A percentile compares a stretch with the other conserved stretches of the same genome.
These are phyloP conservation scores for Tenthredo distinguenda DNA, from an alignment of 2,888 invertebrate genomes.

Conservation along the genomic window DNA sequence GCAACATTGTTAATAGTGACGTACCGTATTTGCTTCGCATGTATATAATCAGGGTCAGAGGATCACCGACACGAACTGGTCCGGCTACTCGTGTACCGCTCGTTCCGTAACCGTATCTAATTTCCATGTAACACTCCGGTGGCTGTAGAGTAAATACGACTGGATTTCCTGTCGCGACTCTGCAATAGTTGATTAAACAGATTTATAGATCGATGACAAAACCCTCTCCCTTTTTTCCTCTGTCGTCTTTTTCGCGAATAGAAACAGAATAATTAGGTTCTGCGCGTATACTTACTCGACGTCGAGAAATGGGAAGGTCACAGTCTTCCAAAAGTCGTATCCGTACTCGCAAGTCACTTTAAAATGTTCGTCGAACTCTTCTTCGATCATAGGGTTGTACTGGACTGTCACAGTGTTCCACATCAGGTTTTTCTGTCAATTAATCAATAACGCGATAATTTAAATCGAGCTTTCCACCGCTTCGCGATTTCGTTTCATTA, in stretches of 20 bases:
- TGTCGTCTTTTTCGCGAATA: background rate
- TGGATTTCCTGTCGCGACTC: constrained; percentile 96
- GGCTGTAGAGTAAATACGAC: constrained; percentile 95
- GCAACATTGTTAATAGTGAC: constrained; percentile 58
- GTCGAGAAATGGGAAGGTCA: constrained; percentile 95
- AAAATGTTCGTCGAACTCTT: constrained; percentile 96
- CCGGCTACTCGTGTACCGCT: constrained; percentile 91
- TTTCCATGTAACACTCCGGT: constrained; percentile 98
- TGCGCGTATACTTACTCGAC: constrained; percentile 88
- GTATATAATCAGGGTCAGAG: constrained; percentile 94
- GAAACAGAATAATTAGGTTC: background rate
- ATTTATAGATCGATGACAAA: constrained; percentile 12
- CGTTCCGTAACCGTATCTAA: constrained; percentile 93
- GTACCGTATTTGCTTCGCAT: constrained; percentile 97
- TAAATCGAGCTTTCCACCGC: no score
- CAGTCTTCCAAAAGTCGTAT: constrained; percentile 98
- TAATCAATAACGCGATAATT: constrained; percentile 47
- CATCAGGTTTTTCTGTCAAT: constrained; percentile 93
- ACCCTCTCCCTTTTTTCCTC: background rate
- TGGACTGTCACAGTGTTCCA: constrained; percentile 98
- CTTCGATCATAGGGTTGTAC: constrained; percentile 95
- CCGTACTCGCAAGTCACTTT: constrained; percentile 98
- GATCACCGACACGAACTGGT: constrained; percentile 95
- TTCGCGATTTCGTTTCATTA: no score
- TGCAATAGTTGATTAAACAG: constrained; percentile 74